Base-by-base conservation (phyloP, 2,888 invertebrate species). In the Tetrapedia diversipes region DNA sequence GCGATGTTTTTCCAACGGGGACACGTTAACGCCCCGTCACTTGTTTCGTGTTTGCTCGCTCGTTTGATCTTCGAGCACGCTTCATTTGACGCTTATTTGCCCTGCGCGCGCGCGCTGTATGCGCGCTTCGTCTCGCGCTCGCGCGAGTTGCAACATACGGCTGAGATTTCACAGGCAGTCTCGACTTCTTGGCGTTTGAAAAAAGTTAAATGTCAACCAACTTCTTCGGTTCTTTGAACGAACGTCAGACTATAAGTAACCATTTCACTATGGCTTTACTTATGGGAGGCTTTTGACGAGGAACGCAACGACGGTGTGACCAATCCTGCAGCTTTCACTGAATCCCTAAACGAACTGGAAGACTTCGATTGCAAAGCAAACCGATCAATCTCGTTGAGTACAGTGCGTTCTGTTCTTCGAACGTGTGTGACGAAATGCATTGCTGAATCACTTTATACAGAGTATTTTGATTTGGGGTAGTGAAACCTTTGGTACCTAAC, bases 31-130 rank as follows among this genome's bases (percentile, higher is more conserved):
- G 81, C 85, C 86, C 84, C 82, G 88, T 88, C 90, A 90, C 90
- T 91, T 88, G 90, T 88, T 89, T 88, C 88, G 85, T 91, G 90
- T 91, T 91, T 91, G 88, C 89, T 86, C 86, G 86, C 90, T 88
- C 90, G 91, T 91, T 91, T 91, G 91, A 91, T 91, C 91, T 90
- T 88, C 81, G 72, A 82, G 80, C 83, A 82, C 86, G 86, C 88
- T 88, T 88, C 88, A 88, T 88, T 89, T 89, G 86, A 88, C 84
- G 86, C 81, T 81, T 85, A 83, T 85, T 89, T 86, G 86, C 86
- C 84, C 79, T 76, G 71, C 79, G 64, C 75, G 75, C 54, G 54
- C 63, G 75, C 22, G 22, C 29, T 19, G 47, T 68, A 41, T 53
- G 49, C 51, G 78, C 70, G 74, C 74, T 49, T 69, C 83, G 65